Evolutionary conservation across 2,888 invertebrate species (phyloP), one percentile per base, ranked within the genome.

Genomic region (Plemyria rubiginata): DNA sequence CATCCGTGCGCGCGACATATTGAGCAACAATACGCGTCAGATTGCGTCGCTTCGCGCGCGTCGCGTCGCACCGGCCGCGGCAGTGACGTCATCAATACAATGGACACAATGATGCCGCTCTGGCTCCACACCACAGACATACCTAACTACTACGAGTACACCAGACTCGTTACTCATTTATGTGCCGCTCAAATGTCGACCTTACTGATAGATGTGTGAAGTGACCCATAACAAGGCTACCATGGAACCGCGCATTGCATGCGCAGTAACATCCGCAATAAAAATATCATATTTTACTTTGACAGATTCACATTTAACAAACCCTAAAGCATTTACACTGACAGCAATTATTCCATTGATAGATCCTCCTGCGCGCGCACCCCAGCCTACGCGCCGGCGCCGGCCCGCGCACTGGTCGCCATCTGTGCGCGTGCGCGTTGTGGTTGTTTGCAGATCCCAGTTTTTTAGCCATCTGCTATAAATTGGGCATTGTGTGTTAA

Each of bases 381-480:
- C 29, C n/a, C 5, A 13, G 38, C 43, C 49, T n/a, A n/a, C n/a
- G n/a, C n/a, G n/a, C 36, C 36, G 8, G 36, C 36, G 2, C 36
- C 36, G 8, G 29, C 7, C 11, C 0, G 28, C n/a, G 51, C 40
- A 32, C 48, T 60, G 32, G 61, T 52, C 8, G 55, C 15, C 58
- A 36, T 62, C 56, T 56, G 56, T 48, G 43, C 43, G 15, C 9
- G 16, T 16, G 16, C 1, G 11, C 8, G 43, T 16, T 40, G 40
- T n/a, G 8, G 1, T 40, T 38, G 48, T 46, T 43, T 22, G 16
- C 48, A 48, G 16, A 40, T 32, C 32, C 36, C 40, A 3, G 36
- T 63, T 60, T 60, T 65, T 60, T 55, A 49, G 46, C 22, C 65
- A 65, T 65, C 65, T 65, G 65, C 29, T 58, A 52, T 49, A 43